Evolutionary conservation across 2,797 vertebrate genomes (phyloP).

Genomic region (Cottoperca gobio): DNA sequence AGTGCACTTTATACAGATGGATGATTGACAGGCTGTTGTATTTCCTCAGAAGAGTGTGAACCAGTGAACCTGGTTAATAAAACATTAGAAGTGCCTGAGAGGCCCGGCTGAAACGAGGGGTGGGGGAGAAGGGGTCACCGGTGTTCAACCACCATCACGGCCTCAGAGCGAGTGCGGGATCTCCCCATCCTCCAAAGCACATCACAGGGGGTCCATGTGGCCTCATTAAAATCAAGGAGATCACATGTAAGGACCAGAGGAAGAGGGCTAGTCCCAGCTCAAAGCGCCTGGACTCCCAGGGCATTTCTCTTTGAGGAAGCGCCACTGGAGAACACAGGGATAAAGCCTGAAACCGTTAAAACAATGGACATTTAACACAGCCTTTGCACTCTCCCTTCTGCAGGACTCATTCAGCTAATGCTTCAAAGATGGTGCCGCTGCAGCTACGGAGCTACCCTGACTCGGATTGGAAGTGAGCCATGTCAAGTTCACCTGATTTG

Average conservation of each 20-base stretch:
- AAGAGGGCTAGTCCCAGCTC: slow-evolving; percentile 78
- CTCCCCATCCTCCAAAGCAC: slow-evolving; percentile 75
- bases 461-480: slow-evolving; percentile 69
- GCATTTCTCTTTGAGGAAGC: slow-evolving; percentile 73
- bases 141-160: slow-evolving; percentile 70
- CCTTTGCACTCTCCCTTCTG: slow-evolving; percentile 59
- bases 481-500: slow-evolving; percentile 75
- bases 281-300: slow-evolving; percentile 76
- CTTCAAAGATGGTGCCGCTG: slow-evolving; percentile 63
- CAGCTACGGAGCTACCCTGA: slow-evolving; percentile 28
- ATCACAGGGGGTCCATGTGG: slow-evolving; percentile 84
- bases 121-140: slow-evolving; percentile 70
- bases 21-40: slow-evolving; percentile 82
- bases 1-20: slow-evolving; percentile 63
- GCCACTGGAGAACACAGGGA: slow-evolving; percentile 69
- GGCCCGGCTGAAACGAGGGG: slow-evolving; percentile 58
- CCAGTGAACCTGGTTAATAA: slow-evolving; percentile 85
- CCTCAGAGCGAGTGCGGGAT: slow-evolving; percentile 58
- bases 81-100: slow-evolving; percentile 82
- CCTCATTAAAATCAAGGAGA: slow-evolving; percentile 88
- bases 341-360: slow-evolving; percentile 68
- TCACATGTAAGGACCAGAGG: slow-evolving; percentile 86
- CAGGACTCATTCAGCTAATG: slow-evolving; percentile 58
- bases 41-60: slow-evolving; percentile 80
- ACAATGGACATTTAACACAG: slow-evolving; percentile 78